Evolutionary conservation across 2,888 invertebrate species (phyloP), one percentile per base, ranked within the genome.

Genomic region (Drosophila nigricruria): DNA sequence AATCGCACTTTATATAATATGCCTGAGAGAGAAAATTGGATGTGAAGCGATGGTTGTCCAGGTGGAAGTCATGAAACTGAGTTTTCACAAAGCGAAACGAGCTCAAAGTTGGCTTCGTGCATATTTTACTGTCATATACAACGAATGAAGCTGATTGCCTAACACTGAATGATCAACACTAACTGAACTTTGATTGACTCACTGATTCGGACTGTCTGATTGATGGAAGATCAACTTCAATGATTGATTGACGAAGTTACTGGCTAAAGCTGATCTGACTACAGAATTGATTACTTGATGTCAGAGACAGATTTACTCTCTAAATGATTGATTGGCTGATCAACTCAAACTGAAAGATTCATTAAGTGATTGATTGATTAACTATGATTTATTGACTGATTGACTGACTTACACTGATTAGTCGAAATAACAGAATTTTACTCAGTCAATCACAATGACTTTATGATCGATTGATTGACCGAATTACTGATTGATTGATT

Each of bases 1-100:
- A 38, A 54, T 34, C 16, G 12, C 53, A 27, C n/a, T 20, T 52
- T 34, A 34, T 34, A 23, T 34, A 52, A 52, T 52, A 14, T 4
- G 52, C 12, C n/a, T 25, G 30, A 4, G 18, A 23, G 12, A 32
- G 23, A 5, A 34, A 52, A 30, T 30, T 49, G 16, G 18, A 30
- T 49, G 25, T n/a, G 47, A 9, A 18, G 20, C 32, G 12, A 8
- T 42, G 14, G 14, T 14, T 32, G 20, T 20, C 16, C 18, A 30
- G 49, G 14, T 18, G 14, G 6, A 30, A 18, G 18, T 18, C 49
- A 18, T 14, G 12, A 18, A 27, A 27, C 27, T 47, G 2, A 27
- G 6, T 43, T 43, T 23, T 14, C 23, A 43, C 42, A 43, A 8
- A 16, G 25, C 1, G n/a, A 45, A 27, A 30, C 18, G 18, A 30